phyloP scores from a whole-genome alignment of 2,888 invertebrate species.

The Plagiodera versicolora region DNA sequence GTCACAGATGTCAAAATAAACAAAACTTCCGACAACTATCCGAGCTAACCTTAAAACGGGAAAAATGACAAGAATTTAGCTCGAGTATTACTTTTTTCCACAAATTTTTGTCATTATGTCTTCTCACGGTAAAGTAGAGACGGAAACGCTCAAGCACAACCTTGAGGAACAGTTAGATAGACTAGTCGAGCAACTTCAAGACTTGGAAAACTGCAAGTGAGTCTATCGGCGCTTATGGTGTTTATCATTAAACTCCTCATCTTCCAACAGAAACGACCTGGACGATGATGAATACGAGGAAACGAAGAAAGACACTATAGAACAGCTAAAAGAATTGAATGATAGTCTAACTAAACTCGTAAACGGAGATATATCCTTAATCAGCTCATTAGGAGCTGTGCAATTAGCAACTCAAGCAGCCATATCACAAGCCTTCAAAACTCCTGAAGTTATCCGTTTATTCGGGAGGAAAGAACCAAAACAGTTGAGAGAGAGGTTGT shows the following conservation, averaged over 20 bases:
- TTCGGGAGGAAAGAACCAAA: conserved; percentile 72
- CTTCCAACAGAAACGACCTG: conserved; percentile 60
- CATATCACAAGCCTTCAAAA: conserved; percentile 73
- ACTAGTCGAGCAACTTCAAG: conserved; percentile 68
- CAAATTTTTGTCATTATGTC: conserved; percentile 34
- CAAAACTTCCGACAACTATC: conserved; percentile 22
- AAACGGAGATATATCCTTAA: conserved; percentile 68
- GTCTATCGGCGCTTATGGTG: conserved; percentile 25
- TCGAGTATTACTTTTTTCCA: conserved; percentile 7
- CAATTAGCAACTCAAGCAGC: conserved; percentile 73
- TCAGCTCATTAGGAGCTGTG: conserved; percentile 66
- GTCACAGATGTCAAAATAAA: conserved; percentile 34
- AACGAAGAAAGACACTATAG: conserved; percentile 68
- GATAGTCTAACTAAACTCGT: conserved; percentile 64
- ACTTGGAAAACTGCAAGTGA: conserved; percentile 71
- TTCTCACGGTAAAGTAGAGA: conserved; percentile 63
- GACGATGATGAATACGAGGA: conserved; percentile 68
- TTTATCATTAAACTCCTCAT: too few species aligned
- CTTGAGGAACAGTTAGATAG: conserved; percentile 69
- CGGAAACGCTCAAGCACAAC: conserved; percentile 64
- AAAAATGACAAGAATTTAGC: conserved; percentile 46
- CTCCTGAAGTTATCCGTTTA: conserved; percentile 72
- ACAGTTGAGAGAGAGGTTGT: conserved; percentile 63
- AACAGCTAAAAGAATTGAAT: conserved; percentile 70
- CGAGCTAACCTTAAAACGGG: conserved; percentile 34